Base-by-base conservation (phyloP, 2,113 vertebrate genomes). In the Peucedramus taeniatus region DNA sequence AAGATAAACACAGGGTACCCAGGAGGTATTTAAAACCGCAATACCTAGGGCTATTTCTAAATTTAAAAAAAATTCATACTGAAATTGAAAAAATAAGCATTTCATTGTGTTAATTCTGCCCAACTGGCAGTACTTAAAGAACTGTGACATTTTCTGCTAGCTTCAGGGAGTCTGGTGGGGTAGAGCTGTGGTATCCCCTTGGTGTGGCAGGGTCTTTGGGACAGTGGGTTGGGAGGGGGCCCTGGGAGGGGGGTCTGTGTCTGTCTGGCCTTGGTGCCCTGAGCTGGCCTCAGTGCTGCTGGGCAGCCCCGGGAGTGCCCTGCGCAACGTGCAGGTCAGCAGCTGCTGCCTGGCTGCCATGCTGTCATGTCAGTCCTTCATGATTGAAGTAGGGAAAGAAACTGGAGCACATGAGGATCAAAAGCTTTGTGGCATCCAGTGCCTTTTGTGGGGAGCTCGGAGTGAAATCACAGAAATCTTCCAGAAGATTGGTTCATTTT, bases 401-500 rank as follows among this genome's bases (percentile, higher is more conserved):
- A 92, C 16, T 68, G 71, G 76, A 87, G 71, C 85, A 71, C 84
- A 68, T 26, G 63, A 97, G 63, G 47, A 83, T 89, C 68, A 91
- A 89, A 96, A 90, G 42, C 83, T 88, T 89, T 11, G 4, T 51
- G 33, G 57, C 13, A 14, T 89, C 35, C 28, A 40, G 88, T 71
- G 75, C 89, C 57, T 96, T 93, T 72, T 2, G 0, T 35, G 71
- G 88, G 57, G 45, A 53, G 21, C 64, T 64, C 39, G 53, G 50
- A 22, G 15, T 4, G 0, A 70, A 80, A 68, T 24, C 84, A 61
- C 76, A 86, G 96, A 95, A 49, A 47, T 80, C 21, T n/a, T 94
- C 89, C 93, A 94, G 90, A 75, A 87, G 82, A 83, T 17, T 51
- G 72, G 45, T 83, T 97, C 72, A 31, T 96, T 98, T 93, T 97